Evolutionary conservation across 2,888 invertebrate genomes (phyloP).

Genomic region (Agrochola litura): DNA sequence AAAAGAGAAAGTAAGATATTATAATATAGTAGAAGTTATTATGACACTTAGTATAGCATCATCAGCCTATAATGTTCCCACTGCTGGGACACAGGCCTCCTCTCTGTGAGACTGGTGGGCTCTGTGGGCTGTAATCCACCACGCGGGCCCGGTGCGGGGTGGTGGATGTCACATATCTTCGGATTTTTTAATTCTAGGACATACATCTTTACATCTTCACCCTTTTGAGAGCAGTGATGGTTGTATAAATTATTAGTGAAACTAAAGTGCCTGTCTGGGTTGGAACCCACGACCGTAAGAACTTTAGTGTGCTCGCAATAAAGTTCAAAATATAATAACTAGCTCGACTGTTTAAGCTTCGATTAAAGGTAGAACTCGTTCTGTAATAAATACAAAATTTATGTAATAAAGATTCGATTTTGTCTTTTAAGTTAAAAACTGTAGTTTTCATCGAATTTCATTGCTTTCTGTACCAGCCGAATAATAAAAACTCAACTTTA

Average conservation of each 20-base stretch:
- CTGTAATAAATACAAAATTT: no score
- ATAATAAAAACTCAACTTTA: background rate
- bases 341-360: no score
- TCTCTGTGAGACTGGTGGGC: background rate
- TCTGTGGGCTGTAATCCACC: background rate
- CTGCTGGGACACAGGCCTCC: background rate
- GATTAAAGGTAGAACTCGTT: no score
- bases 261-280: background rate
- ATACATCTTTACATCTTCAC: background rate
- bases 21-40: background rate
- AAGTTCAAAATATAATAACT: no score
- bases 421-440: no score
- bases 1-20: constrained; percentile 33
- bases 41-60: background rate
- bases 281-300: background rate
- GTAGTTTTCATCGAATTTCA: no score
- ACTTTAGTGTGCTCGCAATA: no score
- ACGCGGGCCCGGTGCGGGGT: background rate
- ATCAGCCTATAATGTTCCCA: background rate
- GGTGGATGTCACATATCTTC: background rate
- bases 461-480: background rate
- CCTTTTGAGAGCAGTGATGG: background rate
- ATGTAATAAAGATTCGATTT: no score
- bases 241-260: background rate
- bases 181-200: background rate